phyloP scores from a whole-genome alignment of 2,888 invertebrate species.

The Dynastes maya region DNA sequence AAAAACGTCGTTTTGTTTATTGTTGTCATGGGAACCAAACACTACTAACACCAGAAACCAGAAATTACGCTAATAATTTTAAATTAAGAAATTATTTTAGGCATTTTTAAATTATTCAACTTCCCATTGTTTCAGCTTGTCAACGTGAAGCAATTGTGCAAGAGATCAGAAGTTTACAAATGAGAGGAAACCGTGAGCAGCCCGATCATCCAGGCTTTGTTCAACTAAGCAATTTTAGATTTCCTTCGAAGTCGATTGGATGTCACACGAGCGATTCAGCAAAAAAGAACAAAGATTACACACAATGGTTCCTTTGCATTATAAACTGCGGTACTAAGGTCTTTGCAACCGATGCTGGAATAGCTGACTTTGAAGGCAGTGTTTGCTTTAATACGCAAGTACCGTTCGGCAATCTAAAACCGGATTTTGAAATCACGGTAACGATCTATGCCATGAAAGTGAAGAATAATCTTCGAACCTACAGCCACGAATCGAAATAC shows the following conservation, averaged over 20 bases:
- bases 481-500: slow-evolving; percentile 66
- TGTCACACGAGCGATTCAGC: slow-evolving; percentile 18
- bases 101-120: no score
- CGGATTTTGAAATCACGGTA: slow-evolving; percentile 69
- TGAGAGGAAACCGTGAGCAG: slow-evolving; percentile 46
- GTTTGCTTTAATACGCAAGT: slow-evolving; percentile 62
- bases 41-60: no score
- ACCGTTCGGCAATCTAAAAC: slow-evolving; percentile 63
- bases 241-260: slow-evolving; percentile 52
- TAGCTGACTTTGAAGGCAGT: slow-evolving; percentile 57
- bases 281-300: slow-evolving; percentile 52
- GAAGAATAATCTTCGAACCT: slow-evolving; percentile 62
- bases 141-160: slow-evolving; percentile 56
- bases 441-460: slow-evolving; percentile 70
- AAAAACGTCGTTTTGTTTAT: no score
- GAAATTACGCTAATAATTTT: no score
- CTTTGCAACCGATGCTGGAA: slow-evolving; percentile 61
- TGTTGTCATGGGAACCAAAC: no score
- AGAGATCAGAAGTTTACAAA: slow-evolving; percentile 55
- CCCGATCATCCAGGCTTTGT: slow-evolving; percentile 52
- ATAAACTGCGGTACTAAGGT: slow-evolving; percentile 62
- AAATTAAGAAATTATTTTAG: no score
- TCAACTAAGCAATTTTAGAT: slow-evolving; percentile 51
- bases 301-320: slow-evolving; percentile 65
- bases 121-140: slow-evolving; percentile 49